Conservation (phyloP, 2,113 vertebrate species). For the Indicator maculatus region DNA sequence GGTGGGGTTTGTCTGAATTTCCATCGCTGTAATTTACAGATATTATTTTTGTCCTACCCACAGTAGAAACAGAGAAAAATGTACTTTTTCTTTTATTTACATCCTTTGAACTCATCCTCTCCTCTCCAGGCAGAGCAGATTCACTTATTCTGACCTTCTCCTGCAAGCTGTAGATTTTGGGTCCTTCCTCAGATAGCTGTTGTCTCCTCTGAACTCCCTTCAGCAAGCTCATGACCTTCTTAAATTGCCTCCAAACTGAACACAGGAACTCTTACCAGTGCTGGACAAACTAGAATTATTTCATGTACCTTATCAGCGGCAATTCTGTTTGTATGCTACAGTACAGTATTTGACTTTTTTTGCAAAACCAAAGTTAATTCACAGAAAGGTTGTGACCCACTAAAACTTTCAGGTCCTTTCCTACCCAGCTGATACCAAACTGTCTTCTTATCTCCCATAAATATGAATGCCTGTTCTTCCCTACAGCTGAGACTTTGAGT, state of each 20-base stretch:
- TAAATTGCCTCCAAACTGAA: constrained; percentile 8
- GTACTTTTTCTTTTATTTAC: not conserved
- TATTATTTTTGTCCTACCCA: not conserved
- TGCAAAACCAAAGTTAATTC: not conserved
- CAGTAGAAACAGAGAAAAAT: not conserved
- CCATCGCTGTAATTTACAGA: not conserved
- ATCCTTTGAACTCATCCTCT: not conserved
- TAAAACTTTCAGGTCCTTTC: not conserved
- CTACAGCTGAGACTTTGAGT: not conserved
- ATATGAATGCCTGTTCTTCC: not conserved
- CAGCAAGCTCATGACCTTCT: not conserved
- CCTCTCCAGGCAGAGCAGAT: not conserved
- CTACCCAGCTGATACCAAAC: not conserved
- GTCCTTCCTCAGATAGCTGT: not conserved
- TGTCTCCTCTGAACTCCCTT: not conserved
- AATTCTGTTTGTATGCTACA: not conserved
- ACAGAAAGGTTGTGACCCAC: not conserved
- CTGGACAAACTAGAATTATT: not conserved
- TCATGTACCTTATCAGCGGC: not conserved
- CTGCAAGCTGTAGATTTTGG: not conserved
- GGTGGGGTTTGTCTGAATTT: not conserved
- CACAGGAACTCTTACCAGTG: not conserved
- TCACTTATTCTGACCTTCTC: not conserved
- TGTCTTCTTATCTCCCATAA: not conserved
- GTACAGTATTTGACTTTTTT: not conserved